Evolutionary conservation across 2,797 vertebrate genomes (phyloP), one percentile per base, ranked within the genome.

Genomic region (Gobio occitaniae): DNA sequence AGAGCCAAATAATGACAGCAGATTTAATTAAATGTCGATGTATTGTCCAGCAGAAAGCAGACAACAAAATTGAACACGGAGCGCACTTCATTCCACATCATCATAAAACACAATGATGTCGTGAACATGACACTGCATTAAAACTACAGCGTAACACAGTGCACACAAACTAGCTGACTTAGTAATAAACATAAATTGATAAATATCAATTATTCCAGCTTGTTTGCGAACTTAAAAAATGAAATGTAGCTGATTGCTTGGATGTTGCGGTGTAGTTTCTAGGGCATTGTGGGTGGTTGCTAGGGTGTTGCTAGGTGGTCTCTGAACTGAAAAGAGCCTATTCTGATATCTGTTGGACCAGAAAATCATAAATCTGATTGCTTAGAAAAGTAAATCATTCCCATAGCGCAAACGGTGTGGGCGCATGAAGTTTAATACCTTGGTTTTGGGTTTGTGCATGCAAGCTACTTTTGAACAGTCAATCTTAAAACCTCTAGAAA

Each of bases 81-180:
- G n/a, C 11, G 3, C 2, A 2, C 61, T 50, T 79, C 44, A 32
- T 25, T 50, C 25, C 44, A 36, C 61, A 79, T 48, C 44, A 36
- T 47, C 76, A 78, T 63, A 78, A 78, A 78, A 78, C 56, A 78
- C 56, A 29, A 29, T 78, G 13, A 78, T 63, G 54, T 12, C 47
- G 76, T 63, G 17, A 66, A 79, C 61, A 79, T 66, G 61, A 50
- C 77, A 79, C 29, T 19, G 17, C 59, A 79, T 79, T 78, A 78
- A 78, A 47, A 63, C 56, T 63, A 47, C 56, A 61, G 76, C 54
- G 7, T 4, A 38, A 36, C 65, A 66, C 15, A 38, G 15, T 68
- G 32, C 29, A 29, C 61, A 15, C 61, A n/a, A 41, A 76, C 52
- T 12, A 19, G 9, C 5, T 13, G 29, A n/a, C 54, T 15, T 21